phyloP scores from a whole-genome alignment of 2,797 vertebrate species.

The Pangasius larnaudii region DNA sequence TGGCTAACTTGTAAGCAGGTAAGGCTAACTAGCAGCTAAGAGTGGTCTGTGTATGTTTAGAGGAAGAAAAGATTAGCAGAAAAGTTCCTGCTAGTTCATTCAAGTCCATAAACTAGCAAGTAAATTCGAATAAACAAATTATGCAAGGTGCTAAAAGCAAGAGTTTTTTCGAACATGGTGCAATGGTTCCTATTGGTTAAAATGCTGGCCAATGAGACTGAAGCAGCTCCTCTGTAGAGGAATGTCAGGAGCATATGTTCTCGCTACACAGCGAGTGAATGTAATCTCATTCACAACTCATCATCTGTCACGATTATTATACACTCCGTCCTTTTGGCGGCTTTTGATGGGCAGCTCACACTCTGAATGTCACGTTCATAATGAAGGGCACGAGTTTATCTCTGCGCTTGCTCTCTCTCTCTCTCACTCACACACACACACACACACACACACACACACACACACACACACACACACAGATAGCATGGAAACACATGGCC shows the following conservation, averaged over 20 bases:
- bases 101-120: background rate
- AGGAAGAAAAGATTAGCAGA: background rate
- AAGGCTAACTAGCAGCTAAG: background rate
- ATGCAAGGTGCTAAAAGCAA: background rate
- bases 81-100: too few relatives aligned
- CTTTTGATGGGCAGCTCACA: background rate
- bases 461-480: background rate
- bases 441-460: background rate
- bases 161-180: background rate
- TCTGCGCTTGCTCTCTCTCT: background rate
- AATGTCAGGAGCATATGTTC: background rate
- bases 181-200: background rate
- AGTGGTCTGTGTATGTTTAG: background rate
- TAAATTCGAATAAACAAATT: background rate
- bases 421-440: background rate
- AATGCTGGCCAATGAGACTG: background rate
- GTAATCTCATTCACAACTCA: background rate
- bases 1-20: background rate
- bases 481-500: background rate
- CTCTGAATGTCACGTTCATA: constrained; percentile 1
- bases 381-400: constrained; percentile 20
- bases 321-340: background rate
- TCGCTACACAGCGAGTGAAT: background rate
- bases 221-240: background rate
- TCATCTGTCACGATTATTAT: constrained; percentile 21